These are phyloP conservation scores for Grantiella picta DNA, from an alignment of 2,113 vertebrate species.

Conservation along the genomic window DNA sequence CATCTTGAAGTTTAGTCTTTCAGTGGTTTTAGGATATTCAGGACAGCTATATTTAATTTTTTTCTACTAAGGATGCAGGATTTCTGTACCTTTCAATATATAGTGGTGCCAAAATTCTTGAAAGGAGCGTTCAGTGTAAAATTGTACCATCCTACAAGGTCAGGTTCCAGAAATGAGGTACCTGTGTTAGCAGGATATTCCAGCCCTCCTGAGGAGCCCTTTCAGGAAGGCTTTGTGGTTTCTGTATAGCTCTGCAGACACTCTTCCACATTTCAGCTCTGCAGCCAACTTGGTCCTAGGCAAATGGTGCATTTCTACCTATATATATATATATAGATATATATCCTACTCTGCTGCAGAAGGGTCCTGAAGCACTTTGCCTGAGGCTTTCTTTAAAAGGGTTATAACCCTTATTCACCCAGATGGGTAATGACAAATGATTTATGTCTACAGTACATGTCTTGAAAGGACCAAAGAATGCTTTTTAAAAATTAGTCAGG, in stretches of 20 bases:
- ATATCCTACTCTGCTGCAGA: background rate
- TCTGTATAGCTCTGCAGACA: background rate
- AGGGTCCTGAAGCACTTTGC: background rate
- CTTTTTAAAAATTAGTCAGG: background rate
- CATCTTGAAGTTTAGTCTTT: background rate
- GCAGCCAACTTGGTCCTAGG: background rate
- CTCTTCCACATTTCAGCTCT: background rate
- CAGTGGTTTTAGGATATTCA: background rate
- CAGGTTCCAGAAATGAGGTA: background rate
- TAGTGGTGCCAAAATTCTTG: background rate
- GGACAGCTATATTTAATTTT: background rate
- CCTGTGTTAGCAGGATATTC: background rate
- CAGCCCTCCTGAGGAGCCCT: background rate
- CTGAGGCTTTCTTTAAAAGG: background rate
- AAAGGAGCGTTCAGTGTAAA: background rate
- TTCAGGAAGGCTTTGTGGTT: background rate
- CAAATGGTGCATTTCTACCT: background rate
- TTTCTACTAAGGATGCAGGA: background rate
- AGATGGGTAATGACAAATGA: background rate
- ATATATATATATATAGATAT: background rate
- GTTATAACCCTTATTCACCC: background rate
- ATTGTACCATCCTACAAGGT: background rate
- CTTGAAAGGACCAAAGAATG: background rate
- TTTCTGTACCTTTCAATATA: background rate
- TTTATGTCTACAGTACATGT: background rate